A percentile compares a stretch with the other conserved stretches of the same genome.
Conservation (phyloP, 2,113 vertebrate genomes). For the Lampris megalopsis region DNA sequence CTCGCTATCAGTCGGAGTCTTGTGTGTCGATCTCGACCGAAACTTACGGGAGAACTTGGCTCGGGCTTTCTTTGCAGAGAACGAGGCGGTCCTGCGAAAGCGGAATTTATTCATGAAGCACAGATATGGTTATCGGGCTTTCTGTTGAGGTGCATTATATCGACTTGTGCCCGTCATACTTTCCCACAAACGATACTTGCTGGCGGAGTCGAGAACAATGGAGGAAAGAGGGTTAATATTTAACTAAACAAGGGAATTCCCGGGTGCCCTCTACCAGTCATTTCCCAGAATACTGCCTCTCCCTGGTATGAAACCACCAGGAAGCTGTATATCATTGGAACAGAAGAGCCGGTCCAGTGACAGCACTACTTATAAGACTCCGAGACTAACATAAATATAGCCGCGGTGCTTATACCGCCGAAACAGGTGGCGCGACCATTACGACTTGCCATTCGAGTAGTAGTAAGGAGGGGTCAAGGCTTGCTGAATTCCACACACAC, state of each 20-base stretch:
- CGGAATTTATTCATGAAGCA: too few species aligned
- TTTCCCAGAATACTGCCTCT: constrained; percentile 45
- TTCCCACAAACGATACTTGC: background rate
- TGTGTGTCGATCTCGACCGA: too few species aligned
- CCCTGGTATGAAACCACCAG: constrained; percentile 19
- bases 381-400: constrained; percentile 70
- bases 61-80: too few species aligned
- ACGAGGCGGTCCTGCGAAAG: too few species aligned
- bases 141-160: too few species aligned
- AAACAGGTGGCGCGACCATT: constrained; percentile 71
- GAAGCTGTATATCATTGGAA: constrained; percentile 20
- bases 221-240: constrained; percentile 55
- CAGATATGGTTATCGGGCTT: too few species aligned
- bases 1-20: too few species aligned
- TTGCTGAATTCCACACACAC: constrained; percentile 53
- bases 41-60: too few species aligned
- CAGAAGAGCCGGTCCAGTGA: constrained; percentile 38
- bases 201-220: background rate
- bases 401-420: constrained; percentile 11
- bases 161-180: background rate
- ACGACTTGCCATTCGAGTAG: constrained; percentile 55
- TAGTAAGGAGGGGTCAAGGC: constrained; percentile 48
- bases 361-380: constrained; percentile 41
- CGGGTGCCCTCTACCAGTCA: constrained; percentile 18
- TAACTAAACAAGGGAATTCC: constrained; percentile 47